A percentile compares a stretch with the other conserved stretches of the same genome.
Evolutionary conservation across 2,888 invertebrate genomes (phyloP).

Genomic region (Luffia ferchaultella): DNA sequence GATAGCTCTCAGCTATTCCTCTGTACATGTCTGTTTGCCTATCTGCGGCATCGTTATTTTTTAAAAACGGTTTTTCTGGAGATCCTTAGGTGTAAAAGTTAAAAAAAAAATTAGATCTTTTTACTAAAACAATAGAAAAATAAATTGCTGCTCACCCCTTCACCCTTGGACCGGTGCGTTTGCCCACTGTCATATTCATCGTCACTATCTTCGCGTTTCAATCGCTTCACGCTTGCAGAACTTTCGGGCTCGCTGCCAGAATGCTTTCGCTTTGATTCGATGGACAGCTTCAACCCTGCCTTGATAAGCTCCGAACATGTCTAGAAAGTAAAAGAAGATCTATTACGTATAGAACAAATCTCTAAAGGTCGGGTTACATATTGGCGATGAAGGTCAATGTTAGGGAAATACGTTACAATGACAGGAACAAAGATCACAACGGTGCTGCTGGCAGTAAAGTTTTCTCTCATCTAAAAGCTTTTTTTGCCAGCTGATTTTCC

Average conservation of each 20-base stretch:
- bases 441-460: too few species aligned
- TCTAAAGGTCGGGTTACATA: slow-evolving; percentile 2
- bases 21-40: too few species aligned
- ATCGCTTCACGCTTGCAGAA: slow-evolving; percentile 43
- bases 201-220: slow-evolving; percentile 69
- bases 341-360: not conserved
- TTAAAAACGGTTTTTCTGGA: too few species aligned
- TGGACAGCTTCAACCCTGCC: slow-evolving; percentile 87
- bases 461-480: too few species aligned
- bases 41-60: too few species aligned
- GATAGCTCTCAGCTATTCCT: too few species aligned
- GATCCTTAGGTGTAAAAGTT: too few species aligned
- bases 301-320: slow-evolving; percentile 92
- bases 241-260: slow-evolving; percentile 70
- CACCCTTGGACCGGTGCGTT: slow-evolving; percentile 58
- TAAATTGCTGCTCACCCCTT: slow-evolving; percentile 60
- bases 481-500: too few species aligned
- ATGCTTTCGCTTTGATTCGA: slow-evolving; percentile 86
- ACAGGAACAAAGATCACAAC: not conserved
- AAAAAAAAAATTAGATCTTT: too few species aligned
- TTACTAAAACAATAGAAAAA: too few species aligned
- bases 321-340: slow-evolving; percentile 47
- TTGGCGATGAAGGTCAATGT: slow-evolving; percentile 6
- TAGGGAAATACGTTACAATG: not conserved
- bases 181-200: slow-evolving; percentile 69